Percentiles rank a stretch among this genome's conserved stretches.
These are phyloP conservation scores for Whitmania pigra DNA, from an alignment of 1,140 invertebrate species.

Conservation along the genomic window DNA sequence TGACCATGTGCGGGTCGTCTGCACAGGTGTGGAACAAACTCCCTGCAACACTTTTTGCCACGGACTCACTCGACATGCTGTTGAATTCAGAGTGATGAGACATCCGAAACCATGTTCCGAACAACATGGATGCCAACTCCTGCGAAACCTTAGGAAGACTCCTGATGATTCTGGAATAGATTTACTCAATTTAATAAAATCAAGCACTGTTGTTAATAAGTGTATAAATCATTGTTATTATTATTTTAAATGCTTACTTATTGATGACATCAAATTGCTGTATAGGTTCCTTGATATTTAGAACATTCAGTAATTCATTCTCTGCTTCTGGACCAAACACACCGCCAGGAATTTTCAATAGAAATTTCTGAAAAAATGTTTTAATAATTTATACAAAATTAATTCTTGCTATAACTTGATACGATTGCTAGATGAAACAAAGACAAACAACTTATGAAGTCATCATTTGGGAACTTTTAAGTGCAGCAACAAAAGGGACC, in stretches of 20 bases:
- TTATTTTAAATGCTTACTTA: constrained; percentile 50
- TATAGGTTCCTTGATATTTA: constrained; percentile 55
- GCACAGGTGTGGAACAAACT: constrained; percentile 73
- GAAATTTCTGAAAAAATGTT: constrained; percentile 53
- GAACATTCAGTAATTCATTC: constrained; percentile 72
- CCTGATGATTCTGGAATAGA: constrained; percentile 61
- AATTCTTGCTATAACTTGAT: too few relatives aligned
- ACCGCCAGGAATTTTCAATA: constrained; percentile 90
- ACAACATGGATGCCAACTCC: constrained; percentile 78
- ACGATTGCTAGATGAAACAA: too few relatives aligned
- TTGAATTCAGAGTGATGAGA: constrained; percentile 71
- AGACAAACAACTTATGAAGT: too few relatives aligned
- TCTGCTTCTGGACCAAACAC: constrained; percentile 83
- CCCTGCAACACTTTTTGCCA: constrained; percentile 85
- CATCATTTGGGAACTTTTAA: too few relatives aligned
- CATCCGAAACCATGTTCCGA: constrained; percentile 85
- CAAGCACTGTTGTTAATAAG: constrained; percentile 2
- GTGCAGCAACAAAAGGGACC: too few relatives aligned
- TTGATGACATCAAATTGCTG: constrained; percentile 81
- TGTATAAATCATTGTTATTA: constrained; percentile 6
- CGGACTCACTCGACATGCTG: constrained; percentile 82
- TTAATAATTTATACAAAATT: too few relatives aligned
- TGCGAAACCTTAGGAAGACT: constrained; percentile 78
- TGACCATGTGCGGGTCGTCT: constrained; percentile 36
- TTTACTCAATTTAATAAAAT: constrained; percentile 11